Evolutionary conservation across 2,888 invertebrate species (phyloP).

Genomic region (Stenotaenia linearis): DNA sequence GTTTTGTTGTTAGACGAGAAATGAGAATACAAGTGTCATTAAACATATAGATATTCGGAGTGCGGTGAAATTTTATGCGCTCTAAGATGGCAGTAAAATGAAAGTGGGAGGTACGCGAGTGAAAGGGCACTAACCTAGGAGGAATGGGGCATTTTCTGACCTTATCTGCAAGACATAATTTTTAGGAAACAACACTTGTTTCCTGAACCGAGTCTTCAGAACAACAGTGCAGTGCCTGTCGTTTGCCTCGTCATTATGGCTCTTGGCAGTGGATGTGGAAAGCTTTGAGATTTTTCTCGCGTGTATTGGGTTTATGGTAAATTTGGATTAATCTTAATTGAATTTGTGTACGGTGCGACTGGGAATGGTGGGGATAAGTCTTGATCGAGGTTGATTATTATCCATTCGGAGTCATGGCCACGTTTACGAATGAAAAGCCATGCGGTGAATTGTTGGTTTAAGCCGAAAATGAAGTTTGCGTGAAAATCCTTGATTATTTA

Average conservation of each 20-base stretch:
- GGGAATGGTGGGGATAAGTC: not conserved
- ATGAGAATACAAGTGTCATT: not conserved
- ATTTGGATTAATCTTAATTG: not conserved
- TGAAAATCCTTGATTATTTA: not conserved
- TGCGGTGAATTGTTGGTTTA: not conserved
- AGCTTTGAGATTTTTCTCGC: too few relatives aligned
- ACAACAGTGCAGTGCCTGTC: not conserved
- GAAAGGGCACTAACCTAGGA: constrained; percentile 1
- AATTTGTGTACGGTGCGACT: not conserved
- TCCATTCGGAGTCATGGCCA: not conserved
- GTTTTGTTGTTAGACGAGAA: not conserved
- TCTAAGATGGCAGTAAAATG: constrained; percentile 3
- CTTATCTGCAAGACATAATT: constrained; percentile 8
- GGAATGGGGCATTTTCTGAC: constrained; percentile 8
- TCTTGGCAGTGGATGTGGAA: too few relatives aligned
- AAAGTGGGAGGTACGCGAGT: not conserved
- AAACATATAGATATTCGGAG: not conserved
- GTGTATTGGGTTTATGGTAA: too few relatives aligned
- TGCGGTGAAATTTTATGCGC: not conserved
- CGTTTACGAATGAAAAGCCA: not conserved
- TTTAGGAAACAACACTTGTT: constrained; percentile 20
- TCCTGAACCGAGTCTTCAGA: not conserved
- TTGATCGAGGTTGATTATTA: not conserved
- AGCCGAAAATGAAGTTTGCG: not conserved
- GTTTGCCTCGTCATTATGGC: not conserved